These are phyloP conservation scores for Gonatopus flavifemur DNA, from an alignment of 1,140 invertebrate genomes.

Conservation along the genomic window DNA sequence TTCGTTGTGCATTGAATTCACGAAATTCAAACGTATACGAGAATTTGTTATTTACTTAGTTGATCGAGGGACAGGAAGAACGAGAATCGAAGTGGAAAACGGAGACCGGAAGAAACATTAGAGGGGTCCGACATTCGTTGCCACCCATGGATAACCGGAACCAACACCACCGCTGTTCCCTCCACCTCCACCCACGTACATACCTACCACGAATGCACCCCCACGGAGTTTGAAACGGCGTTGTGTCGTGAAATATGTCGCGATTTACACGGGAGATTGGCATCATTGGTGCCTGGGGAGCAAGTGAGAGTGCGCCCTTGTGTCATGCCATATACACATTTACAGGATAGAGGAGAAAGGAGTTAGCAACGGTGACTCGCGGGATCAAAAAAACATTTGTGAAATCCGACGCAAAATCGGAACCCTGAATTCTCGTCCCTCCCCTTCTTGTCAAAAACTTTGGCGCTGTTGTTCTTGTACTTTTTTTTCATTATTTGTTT, in stretches of 20 bases:
- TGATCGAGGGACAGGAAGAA: no score
- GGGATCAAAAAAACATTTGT: constrained; percentile 56
- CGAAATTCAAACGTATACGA: no score
- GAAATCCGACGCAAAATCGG: constrained; percentile 51
- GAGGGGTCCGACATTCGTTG: no score
- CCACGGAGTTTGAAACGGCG: no score
- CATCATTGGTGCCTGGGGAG: constrained; percentile 54
- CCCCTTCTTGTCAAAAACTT: no score
- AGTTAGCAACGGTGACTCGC: constrained; percentile 18
- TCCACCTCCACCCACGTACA: constrained; percentile 1
- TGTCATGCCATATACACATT: constrained; percentile 11
- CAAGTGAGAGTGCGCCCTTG: constrained; percentile 23
- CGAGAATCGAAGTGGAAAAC: no score
- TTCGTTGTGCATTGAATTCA: no score
- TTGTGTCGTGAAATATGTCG: constrained; percentile 55
- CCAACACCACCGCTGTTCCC: background rate
- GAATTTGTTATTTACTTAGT: no score
- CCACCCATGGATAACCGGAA: no score
- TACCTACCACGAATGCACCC: constrained; percentile 11
- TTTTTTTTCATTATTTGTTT: no score
- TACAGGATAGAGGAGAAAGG: background rate
- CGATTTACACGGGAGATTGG: constrained; percentile 58
- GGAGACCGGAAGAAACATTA: no score
- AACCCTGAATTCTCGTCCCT: constrained; percentile 23
- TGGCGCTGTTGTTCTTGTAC: no score